phyloP scores from a whole-genome alignment of 2,888 invertebrate species.

The Notodonta dromedarius region DNA sequence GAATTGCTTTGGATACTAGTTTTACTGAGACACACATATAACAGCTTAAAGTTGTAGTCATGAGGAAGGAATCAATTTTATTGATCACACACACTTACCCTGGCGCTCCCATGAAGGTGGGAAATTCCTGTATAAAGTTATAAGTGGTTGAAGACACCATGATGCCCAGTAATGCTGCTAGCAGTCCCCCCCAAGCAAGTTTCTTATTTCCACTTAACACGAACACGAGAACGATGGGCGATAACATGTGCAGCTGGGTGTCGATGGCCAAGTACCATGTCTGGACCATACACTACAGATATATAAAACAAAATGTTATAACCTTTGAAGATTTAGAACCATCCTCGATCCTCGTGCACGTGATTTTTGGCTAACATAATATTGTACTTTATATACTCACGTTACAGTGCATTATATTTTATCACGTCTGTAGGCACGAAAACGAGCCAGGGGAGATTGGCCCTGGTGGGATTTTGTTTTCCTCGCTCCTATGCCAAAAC shows the following conservation, averaged over 20 bases:
- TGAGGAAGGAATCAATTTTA: too few relatives aligned
- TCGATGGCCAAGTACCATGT: constrained; percentile 58
- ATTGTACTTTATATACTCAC: too few relatives aligned
- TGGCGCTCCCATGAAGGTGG: constrained; percentile 16
- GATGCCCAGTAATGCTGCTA: constrained; percentile 9
- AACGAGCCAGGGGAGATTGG: too few relatives aligned
- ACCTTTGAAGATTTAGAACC: background rate
- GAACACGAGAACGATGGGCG: constrained; percentile 55
- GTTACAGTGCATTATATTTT: too few relatives aligned
- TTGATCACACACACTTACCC: constrained; percentile 13
- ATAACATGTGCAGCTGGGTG: constrained; percentile 54
- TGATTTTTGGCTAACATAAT: too few relatives aligned
- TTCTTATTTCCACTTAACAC: constrained; percentile 41
- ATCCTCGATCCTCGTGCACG: too few relatives aligned
- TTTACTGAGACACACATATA: too few relatives aligned
- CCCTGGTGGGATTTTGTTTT: too few relatives aligned
- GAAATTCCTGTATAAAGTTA: constrained; percentile 28
- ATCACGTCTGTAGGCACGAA: too few relatives aligned
- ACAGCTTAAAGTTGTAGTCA: too few relatives aligned
- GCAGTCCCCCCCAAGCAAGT: constrained; percentile 44
- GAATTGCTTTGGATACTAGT: too few relatives aligned
- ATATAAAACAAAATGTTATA: background rate
- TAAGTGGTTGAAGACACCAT: constrained; percentile 30
- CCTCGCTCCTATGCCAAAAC: too few relatives aligned
- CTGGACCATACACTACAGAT: constrained; percentile 54